Evolutionary conservation across 2,888 invertebrate species (phyloP), one percentile per base, ranked within the genome.

Genomic region (Apocheima hispidaria): DNA sequence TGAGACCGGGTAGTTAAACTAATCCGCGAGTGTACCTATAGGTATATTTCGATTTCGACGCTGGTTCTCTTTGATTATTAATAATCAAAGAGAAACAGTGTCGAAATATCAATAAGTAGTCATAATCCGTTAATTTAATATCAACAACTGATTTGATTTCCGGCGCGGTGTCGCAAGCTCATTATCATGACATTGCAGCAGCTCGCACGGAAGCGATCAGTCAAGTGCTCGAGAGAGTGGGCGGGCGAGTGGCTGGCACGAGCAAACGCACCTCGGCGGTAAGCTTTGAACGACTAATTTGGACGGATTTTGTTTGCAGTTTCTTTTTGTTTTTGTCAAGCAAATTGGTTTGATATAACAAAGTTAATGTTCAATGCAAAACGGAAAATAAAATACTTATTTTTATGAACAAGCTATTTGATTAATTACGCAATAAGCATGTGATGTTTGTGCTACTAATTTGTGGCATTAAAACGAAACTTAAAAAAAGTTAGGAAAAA

Each of bases 151-250:
- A 68, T 63, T 68, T 63, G 59, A 62, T 68, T 68, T 70, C 68
- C 68, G 66, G 44, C 52, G 35, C 53, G 54, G 65, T 68, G 67
- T 70, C 66, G 63, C 44, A 66, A 66, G 63, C 64, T 65, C 54
- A 69, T 65, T 65, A 63, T 36, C 59, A 58, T 54, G 26, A 21
- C 60, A 60, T 60, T 60, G 55, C 60, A 55, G 50, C 20, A 20
- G 20, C 52, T 60, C n/a, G 68, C 57, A 66, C 67, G 73, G 71
- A 73, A 73, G 73, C 66, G 69, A 73, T 73, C 71, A 64, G 61
- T 73, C 73, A 73, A 68, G 66, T 65, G 66, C 52, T 63, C 63
- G 44, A 33, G 63, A 57, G 61, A 66, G 69, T 66, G 66, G 66
- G 66, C 57, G 66, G 61, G 49, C 65, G 64, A 66, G 71, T 66